Conservation (phyloP, 1,140 invertebrate genomes). For the Nebria ingens region DNA sequence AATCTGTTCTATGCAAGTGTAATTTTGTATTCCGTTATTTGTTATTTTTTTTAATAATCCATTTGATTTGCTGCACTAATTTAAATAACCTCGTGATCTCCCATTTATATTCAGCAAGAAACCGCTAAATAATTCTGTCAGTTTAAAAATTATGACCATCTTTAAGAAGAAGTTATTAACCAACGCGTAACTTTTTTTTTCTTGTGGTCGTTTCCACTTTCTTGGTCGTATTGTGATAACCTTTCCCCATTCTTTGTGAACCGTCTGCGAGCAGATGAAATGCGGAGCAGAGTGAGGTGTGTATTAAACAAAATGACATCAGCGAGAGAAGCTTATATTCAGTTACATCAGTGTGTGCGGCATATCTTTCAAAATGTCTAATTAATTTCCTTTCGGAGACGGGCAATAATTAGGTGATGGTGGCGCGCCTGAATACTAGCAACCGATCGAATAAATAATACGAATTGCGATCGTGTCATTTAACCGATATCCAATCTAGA, state of each 20-base stretch:
- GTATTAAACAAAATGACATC: too few species aligned
- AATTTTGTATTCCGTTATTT: too few species aligned
- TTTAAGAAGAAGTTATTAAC: conserved; percentile 7
- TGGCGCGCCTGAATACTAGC: not conserved
- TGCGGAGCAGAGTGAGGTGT: too few species aligned
- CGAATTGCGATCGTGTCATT: conserved; percentile 6
- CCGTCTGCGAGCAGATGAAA: not conserved
- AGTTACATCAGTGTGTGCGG: not conserved
- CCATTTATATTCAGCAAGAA: not conserved
- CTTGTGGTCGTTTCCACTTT: not conserved
- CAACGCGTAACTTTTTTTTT: not conserved
- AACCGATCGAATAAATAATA: not conserved
- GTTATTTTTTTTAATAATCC: too few species aligned
- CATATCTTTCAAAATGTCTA: conserved; percentile 9
- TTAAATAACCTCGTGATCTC: not conserved
- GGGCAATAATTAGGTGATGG: not conserved
- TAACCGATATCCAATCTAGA: conserved; percentile 9
- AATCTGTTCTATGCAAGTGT: too few species aligned
- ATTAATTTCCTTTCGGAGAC: conserved; percentile 7
- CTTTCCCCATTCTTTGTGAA: not conserved
- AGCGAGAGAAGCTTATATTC: too few species aligned
- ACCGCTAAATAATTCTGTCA: conserved; percentile 5
- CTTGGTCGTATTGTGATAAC: conserved; percentile 1
- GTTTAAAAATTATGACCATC: conserved; percentile 3
- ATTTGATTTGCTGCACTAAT: not conserved